Percentiles rank a stretch among this genome's conserved stretches.
Conservation (phyloP, 2,797 vertebrate genomes). For the Mergus octosetaceus region DNA sequence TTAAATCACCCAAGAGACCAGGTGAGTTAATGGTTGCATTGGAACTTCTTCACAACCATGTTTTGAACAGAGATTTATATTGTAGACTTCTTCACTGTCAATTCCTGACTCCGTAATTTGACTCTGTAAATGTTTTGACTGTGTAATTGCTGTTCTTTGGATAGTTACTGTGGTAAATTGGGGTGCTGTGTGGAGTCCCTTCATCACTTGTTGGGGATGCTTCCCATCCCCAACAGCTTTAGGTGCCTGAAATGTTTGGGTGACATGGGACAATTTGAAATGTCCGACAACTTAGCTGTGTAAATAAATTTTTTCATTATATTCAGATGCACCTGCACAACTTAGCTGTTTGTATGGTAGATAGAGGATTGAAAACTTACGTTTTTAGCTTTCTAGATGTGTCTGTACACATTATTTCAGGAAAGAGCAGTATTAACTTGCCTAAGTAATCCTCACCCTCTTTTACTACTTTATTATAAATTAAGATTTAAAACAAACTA, state of each 20-base stretch:
- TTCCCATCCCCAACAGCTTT: neutral
- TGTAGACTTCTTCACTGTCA: neutral
- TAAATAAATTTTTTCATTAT: neutral
- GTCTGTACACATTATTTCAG: neutral
- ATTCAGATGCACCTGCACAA: neutral
- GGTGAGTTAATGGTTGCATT: constrained; percentile 78
- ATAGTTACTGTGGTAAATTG: neutral
- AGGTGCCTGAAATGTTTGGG: neutral
- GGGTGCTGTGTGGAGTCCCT: neutral
- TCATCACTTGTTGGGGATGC: neutral
- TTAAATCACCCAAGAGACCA: constrained; percentile 97
- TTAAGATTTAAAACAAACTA: neutral
- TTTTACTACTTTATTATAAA: neutral
- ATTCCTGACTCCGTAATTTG: neutral
- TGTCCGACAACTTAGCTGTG: neutral
- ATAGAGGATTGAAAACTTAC: neutral
- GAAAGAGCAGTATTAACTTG: neutral
- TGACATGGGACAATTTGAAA: neutral
- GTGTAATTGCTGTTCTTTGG: neutral
- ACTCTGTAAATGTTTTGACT: neutral
- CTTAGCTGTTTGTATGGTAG: neutral
- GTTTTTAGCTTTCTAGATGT: neutral
- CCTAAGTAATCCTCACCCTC: neutral
- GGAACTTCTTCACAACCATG: neutral
- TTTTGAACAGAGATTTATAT: neutral